These are phyloP conservation scores for Poecilia wingei DNA, from an alignment of 2,797 vertebrate species.

Conservation along the genomic window DNA sequence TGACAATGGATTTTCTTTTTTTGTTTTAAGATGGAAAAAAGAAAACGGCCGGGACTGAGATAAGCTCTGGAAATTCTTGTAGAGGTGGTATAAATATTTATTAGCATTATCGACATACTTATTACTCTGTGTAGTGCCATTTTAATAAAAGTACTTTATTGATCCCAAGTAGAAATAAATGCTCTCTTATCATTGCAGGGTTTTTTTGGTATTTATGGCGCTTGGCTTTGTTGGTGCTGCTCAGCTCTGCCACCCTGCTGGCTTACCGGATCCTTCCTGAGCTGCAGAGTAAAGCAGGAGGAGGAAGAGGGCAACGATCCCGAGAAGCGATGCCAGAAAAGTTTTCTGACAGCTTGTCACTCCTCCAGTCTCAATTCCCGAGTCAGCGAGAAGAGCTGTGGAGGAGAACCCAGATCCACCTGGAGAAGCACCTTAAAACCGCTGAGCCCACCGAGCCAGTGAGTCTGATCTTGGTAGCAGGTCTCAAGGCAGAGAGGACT, in stretches of 20 bases:
- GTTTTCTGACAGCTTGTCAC: slow-evolving; percentile 79
- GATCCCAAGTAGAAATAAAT: too few species aligned
- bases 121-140: not conserved
- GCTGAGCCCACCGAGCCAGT: slow-evolving; percentile 83
- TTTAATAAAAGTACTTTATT: not conserved
- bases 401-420: slow-evolving; percentile 81
- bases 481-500: slow-evolving; percentile 78
- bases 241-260: slow-evolving; percentile 30
- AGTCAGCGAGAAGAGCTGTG: slow-evolving; percentile 86
- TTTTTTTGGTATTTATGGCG: slow-evolving; percentile 40
- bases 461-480: slow-evolving; percentile 87
- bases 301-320: not conserved
- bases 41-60: slow-evolving; percentile 35
- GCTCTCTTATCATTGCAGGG: slow-evolving; percentile 53
- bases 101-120: not conserved
- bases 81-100: slow-evolving; percentile 55
- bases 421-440: slow-evolving; percentile 86
- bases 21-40: slow-evolving; percentile 29
- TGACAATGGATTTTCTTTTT: slow-evolving; percentile 15
- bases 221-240: slow-evolving; percentile 48
- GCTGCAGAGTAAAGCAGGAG: slow-evolving; percentile 6
- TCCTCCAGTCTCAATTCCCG: slow-evolving; percentile 78
- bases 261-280: slow-evolving; percentile 43
- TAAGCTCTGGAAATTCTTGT: slow-evolving; percentile 37
- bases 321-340: slow-evolving; percentile 48